Base-by-base conservation (phyloP, 2,113 vertebrate genomes). In the Calidris pygmaea region DNA sequence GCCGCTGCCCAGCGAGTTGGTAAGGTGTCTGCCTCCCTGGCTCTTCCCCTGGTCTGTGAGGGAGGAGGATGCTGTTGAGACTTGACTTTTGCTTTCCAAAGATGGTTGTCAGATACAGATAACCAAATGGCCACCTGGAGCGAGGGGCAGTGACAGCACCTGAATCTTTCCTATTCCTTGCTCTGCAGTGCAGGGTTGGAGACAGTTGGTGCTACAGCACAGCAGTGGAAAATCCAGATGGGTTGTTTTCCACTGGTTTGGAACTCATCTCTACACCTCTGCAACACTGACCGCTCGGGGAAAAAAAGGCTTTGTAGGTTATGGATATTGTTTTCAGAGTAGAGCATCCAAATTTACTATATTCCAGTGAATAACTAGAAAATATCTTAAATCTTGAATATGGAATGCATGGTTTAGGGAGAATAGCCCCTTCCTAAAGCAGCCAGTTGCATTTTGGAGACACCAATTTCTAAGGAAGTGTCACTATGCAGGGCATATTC, bases 1-100 rank as follows among this genome's bases (percentile, higher is more conserved):
- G 96, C 98, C 15, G 97, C 98, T 88, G 96, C 98, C 85, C 99
- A 99, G 97, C 98, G 98, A 98, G 98, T 98, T 91, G 98, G 99
- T 99, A 98, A 98, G 98, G 92, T 94, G 37, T 67, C 71, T 93
- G 71, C 74, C 90, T 71, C 89, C 91, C 81, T 74, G 45, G 29
- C 72, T 75, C 56, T 26, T 58, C 79, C 63, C n/a, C 30, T 70
- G 9, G 43, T 21, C 45, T 63, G 34, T 5, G 48, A 82, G 59
- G 83, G 56, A 78, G 59, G 37, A 55, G 55, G 85, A 26, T 47
- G 80, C 70, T 81, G 2, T 50, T 50, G 47, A 68, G 30, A 35
- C 1, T 13, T 23, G 60, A 3, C 1, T 76, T 53, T 1, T 32
- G 0, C 47, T 72, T 60, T 50, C 62, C 52, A 19, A 5, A 75